These are phyloP conservation scores for Drosophila pseudoobscura DNA, from an alignment of 1,140 invertebrate species.

Conservation along the genomic window DNA sequence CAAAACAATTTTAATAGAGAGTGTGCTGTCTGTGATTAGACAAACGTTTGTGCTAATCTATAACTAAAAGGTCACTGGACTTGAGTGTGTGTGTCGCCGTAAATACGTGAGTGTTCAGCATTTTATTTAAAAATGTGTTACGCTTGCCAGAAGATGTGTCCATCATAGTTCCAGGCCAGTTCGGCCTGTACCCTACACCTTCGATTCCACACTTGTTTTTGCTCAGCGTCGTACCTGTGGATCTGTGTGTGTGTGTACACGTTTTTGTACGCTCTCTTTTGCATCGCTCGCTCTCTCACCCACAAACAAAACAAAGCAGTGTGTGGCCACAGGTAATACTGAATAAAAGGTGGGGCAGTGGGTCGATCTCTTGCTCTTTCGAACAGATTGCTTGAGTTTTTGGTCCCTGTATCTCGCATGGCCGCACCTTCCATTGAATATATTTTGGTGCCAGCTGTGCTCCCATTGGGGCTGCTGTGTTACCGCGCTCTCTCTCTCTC, in stretches of 20 bases:
- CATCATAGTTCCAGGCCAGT: conserved; percentile 29
- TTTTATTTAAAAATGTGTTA: conserved; percentile 45
- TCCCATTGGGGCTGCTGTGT: conserved; percentile 16
- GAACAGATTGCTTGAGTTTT: no score
- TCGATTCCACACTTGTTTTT: conserved; percentile 59
- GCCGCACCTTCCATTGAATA: no score
- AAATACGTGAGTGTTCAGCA: conserved; percentile 16
- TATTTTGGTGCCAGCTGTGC: conserved; percentile 2
- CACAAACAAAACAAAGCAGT: conserved; percentile 45
- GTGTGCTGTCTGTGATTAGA: neutral
- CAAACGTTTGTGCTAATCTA: neutral
- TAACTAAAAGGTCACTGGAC: conserved; percentile 41
- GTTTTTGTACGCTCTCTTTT: conserved; percentile 30
- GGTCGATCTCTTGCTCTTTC: no score
- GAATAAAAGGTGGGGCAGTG: no score
- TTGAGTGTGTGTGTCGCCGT: conserved; percentile 10
- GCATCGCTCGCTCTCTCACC: conserved; percentile 40
- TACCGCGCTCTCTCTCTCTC: conserved; percentile 7
- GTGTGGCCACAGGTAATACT: no score
- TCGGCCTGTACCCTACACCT: conserved; percentile 5
- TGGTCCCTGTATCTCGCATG: no score
- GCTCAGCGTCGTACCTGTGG: conserved; percentile 33
- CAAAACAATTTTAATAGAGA: neutral
- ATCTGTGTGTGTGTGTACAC: conserved; percentile 15
- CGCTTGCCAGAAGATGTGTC: conserved; percentile 27